Conservation (phyloP, 92 coral and sea anemone genomes). For the Bergia puertoricense region DNA sequence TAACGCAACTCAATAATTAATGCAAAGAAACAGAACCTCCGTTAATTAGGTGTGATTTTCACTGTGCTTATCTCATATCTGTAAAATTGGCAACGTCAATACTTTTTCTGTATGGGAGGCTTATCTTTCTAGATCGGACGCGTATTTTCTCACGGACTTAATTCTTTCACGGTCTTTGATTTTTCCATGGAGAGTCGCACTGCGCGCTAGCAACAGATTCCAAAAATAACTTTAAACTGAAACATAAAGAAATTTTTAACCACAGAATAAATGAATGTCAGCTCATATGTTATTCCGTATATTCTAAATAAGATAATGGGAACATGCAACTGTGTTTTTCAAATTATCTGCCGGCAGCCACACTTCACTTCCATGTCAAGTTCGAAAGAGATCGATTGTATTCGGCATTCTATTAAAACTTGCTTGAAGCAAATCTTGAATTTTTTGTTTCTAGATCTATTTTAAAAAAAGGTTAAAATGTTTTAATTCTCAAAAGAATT, state of each 20-base stretch:
- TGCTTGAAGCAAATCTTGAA: neutral
- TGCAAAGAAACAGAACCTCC: neutral
- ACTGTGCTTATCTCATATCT: neutral
- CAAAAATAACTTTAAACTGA: no score
- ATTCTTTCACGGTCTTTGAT: neutral
- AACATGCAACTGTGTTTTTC: no score
- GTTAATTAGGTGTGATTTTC: slow-evolving; percentile 18
- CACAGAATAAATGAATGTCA: neutral
- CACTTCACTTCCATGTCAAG: neutral
- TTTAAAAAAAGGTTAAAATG: neutral
- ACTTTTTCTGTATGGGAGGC: neutral
- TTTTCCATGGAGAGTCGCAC: neutral
- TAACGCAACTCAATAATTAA: slow-evolving; percentile 11
- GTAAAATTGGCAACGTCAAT: neutral
- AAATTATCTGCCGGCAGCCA: no score
- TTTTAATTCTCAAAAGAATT: neutral
- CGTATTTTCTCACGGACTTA: neutral
- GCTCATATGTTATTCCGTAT: neutral
- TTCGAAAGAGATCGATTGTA: neutral
- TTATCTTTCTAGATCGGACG: neutral
- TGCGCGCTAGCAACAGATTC: neutral
- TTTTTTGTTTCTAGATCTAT: neutral
- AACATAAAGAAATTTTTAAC: neutral
- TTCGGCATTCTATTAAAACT: no score
- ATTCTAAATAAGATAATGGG: no score